These are phyloP conservation scores for Gonocerus acuteangulatus DNA, from an alignment of 2,888 invertebrate species.

Conservation along the genomic window DNA sequence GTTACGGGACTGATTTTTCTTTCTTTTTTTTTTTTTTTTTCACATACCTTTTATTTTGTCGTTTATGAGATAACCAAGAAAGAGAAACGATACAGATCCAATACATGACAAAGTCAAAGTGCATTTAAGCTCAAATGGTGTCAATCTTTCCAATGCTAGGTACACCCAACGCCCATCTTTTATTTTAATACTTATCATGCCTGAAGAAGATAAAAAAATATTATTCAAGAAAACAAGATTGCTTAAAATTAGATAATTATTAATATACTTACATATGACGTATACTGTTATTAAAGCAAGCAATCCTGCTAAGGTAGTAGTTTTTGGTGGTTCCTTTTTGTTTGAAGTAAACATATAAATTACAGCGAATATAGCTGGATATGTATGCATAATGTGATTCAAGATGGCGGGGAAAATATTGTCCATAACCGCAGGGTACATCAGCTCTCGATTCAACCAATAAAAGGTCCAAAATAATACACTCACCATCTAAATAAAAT, in stretches of 20 bases:
- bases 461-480: slow-evolving; percentile 51
- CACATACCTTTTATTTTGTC: slow-evolving; percentile 11
- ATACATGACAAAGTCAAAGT: background rate
- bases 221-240: background rate
- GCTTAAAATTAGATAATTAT: background rate
- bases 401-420: slow-evolving; percentile 50
- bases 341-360: slow-evolving; percentile 45
- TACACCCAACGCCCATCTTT: slow-evolving; percentile 4
- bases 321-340: slow-evolving; percentile 35
- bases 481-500: slow-evolving; percentile 47
- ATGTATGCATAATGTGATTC: slow-evolving; percentile 53
- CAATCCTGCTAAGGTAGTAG: slow-evolving; percentile 31
- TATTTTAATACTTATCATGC: background rate
- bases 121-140: background rate
- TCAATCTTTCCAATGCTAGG: background rate
- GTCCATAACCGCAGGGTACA: slow-evolving; percentile 50
- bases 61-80: slow-evolving; percentile 7
- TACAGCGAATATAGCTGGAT: slow-evolving; percentile 47
- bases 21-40: no score
- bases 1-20: no score
- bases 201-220: background rate
- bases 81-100: slow-evolving; percentile 2
- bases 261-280: background rate
- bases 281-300: slow-evolving; percentile 14
- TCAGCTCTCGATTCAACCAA: slow-evolving; percentile 50